Percentiles rank a stretch among this genome's conserved stretches.
Conservation (phyloP, 2,113 vertebrate species). For the Ranitomeya imitator region DNA sequence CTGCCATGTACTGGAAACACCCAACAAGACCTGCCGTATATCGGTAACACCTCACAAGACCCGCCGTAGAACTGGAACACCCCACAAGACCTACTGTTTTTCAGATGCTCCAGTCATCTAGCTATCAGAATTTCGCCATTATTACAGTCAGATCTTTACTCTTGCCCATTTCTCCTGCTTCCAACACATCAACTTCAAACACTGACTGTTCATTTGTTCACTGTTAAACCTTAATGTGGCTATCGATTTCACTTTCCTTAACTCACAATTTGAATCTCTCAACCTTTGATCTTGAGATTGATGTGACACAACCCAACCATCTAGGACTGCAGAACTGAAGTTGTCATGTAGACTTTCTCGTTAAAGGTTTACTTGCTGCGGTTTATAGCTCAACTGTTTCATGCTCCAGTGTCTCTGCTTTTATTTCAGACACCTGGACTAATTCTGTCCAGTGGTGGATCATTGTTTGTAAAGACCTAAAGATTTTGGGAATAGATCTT, state of each 20-base stretch:
- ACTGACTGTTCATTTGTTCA: too few species aligned
- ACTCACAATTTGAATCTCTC: neutral
- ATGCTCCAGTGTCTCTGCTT: neutral
- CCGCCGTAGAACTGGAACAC: too few species aligned
- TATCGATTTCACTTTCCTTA: neutral
- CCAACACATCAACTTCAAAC: too few species aligned
- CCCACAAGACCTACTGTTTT: too few species aligned
- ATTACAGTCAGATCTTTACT: too few species aligned
- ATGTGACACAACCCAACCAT: neutral
- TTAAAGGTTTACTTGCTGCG: neutral
- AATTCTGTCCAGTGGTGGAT: neutral
- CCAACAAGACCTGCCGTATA: too few species aligned
- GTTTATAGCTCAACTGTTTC: neutral
- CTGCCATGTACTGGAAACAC: too few species aligned
- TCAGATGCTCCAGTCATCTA: too few species aligned
- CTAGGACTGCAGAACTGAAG: neutral
- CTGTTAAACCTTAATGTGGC: neutral
- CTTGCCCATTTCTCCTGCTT: too few species aligned
- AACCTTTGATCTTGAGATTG: neutral
- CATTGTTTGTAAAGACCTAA: neutral
- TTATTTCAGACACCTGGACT: neutral
- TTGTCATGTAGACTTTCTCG: neutral
- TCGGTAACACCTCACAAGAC: too few species aligned
- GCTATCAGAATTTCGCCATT: too few species aligned
- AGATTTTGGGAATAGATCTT: neutral